These are phyloP conservation scores for Myotis vivesi DNA, from an alignment of 2,797 vertebrate species.

Conservation along the genomic window DNA sequence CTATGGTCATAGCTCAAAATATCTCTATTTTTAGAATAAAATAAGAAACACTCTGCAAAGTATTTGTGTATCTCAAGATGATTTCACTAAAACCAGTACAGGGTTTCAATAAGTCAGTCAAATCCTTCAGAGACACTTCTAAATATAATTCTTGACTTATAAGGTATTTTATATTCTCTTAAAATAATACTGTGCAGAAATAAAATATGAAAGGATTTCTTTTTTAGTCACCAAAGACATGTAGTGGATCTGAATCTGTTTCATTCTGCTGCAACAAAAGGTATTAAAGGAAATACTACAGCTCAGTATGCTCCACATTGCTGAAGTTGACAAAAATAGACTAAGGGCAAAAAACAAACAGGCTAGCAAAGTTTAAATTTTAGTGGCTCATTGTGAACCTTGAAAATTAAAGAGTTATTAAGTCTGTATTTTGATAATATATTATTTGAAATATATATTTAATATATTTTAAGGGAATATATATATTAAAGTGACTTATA, in stretches of 20 bases:
- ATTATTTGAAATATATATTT: background rate
- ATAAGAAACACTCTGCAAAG: background rate
- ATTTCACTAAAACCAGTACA: background rate
- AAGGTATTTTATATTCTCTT: slow-evolving; percentile 67
- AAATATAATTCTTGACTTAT: slow-evolving; percentile 62
- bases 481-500: no score
- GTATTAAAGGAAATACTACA: background rate
- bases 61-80: slow-evolving; percentile 12
- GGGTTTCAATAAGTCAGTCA: slow-evolving; percentile 72
- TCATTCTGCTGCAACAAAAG: background rate
- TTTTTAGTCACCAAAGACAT: background rate
- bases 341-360: background rate
- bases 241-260: slow-evolving; percentile 2
- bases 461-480: no score
- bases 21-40: slow-evolving; percentile 8
- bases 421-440: slow-evolving; percentile 38
- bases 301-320: background rate
- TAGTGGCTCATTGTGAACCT: background rate
- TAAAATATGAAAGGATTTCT: slow-evolving; percentile 71
- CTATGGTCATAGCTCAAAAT: background rate
- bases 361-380: slow-evolving; percentile 32
- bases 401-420: slow-evolving; percentile 47
- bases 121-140: slow-evolving; percentile 64
- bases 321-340: background rate
- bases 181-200: slow-evolving; percentile 63